Evolutionary conservation across 2,888 invertebrate genomes (phyloP).

Genomic region (Apomyelois bistriatella): DNA sequence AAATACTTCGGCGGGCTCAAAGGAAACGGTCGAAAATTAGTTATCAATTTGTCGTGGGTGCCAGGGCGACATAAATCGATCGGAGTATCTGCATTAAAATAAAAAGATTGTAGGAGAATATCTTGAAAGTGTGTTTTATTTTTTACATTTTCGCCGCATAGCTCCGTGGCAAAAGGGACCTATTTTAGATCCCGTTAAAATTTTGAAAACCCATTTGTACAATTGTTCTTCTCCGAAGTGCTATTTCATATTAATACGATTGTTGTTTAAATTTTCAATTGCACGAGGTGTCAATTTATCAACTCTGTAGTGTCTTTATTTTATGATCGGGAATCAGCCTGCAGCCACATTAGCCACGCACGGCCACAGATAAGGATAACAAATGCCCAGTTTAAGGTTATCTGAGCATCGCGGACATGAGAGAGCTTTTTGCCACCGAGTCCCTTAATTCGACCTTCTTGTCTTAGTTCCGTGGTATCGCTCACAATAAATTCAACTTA

Average conservation of each 20-base stretch:
- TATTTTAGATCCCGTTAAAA: too few species aligned
- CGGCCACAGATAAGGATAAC: slow-evolving; percentile 75
- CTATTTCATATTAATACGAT: not conserved
- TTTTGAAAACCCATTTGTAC: too few species aligned
- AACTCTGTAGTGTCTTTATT: not conserved
- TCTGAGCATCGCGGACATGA: slow-evolving; percentile 76
- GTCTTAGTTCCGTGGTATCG: slow-evolving; percentile 36
- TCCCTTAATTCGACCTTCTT: slow-evolving; percentile 59
- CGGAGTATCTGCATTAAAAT: slow-evolving; percentile 54
- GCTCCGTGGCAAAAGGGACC: too few species aligned
- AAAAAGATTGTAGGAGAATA: not conserved
- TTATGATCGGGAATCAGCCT: slow-evolving; percentile 51
- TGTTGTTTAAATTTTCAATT: too few species aligned
- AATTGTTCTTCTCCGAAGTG: not conserved
- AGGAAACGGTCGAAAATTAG: slow-evolving; percentile 71
- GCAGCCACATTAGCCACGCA: slow-evolving; percentile 77
- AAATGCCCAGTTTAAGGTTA: slow-evolving; percentile 79
- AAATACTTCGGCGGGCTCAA: slow-evolving; percentile 75
- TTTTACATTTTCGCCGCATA: not conserved
- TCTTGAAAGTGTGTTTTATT: not conserved
- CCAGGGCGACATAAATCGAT: slow-evolving; percentile 78
- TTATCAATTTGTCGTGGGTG: slow-evolving; percentile 79
- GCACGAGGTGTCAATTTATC: too few species aligned
- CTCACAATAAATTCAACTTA: slow-evolving; percentile 21
- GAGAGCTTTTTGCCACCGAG: slow-evolving; percentile 79